Base-by-base conservation (phyloP, 2,888 invertebrate species). In the Calliopum simillimum region DNA sequence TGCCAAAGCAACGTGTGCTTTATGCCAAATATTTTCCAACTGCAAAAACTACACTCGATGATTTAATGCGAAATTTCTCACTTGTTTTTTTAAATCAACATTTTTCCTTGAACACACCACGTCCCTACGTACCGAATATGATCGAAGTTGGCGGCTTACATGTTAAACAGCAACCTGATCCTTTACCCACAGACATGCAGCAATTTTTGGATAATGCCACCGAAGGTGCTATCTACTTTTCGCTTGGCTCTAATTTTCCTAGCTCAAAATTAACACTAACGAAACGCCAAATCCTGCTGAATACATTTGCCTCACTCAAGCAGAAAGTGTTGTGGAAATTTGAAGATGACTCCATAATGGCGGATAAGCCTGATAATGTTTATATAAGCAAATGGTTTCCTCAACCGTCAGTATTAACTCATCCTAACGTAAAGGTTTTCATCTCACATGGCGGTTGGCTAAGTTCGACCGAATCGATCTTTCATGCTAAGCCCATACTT, bases 151-250 rank as follows among this genome's bases (percentile, higher is more conserved):
- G 86, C 0, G 86, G 85, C 1, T 74, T 86, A 64, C 85, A 86
- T 61, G 79, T 86, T 14, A 76, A 84, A 25, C 79, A 80, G 6
- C 77, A 77, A 44, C 74, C 76, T 1, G 76, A 78, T 0, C 79
- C 82, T 1, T 53, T 86, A 41, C 84, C 86, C 3, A 68, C 69
- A 46, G 81, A 85, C 51, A 77, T 87, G 11, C 78, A 85, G 65
- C 76, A 79, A 4, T 87, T 86, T 53, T 69, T 88, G 6, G 84
- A 86, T 69, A 81, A 81, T 2, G 85, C 87, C 1, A 76, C 76
- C 43, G 77, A 88, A 41, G 88, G 88, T 5, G 87, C 84, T 0
- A 82, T 88, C 2, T 86, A 86, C 71, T 88, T 88, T 71, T 86
- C 87, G 0, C 78, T 89, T 78, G 88, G 88, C 4, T 84, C 85